Percentiles rank a stretch among this genome's conserved stretches.
phyloP scores from a whole-genome alignment of 2,888 invertebrate genomes.

The Pheosia gnoma region DNA sequence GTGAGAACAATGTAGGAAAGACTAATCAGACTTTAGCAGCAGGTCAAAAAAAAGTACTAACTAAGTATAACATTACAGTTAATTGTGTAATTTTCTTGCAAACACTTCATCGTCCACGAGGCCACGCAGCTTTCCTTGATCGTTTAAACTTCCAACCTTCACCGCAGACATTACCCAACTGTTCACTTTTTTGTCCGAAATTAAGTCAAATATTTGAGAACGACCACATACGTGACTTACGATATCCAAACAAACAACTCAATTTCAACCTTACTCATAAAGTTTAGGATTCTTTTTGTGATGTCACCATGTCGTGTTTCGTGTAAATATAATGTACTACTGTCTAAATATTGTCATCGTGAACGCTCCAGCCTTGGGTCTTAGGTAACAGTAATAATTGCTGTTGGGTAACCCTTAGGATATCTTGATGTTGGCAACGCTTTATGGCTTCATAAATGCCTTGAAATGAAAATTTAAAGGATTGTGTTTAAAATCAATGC shows the following conservation, averaged over 20 bases:
- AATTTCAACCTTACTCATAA: neutral
- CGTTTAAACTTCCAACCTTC: neutral
- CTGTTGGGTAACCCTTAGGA: neutral
- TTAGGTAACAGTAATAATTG: neutral
- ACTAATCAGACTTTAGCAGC: too few species aligned
- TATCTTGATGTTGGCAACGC: neutral
- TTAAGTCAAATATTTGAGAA: constrained; percentile 4
- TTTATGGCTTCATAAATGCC: neutral
- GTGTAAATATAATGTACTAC: neutral
- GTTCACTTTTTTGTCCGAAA: neutral
- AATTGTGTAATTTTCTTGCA: neutral
- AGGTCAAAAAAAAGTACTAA: too few species aligned
- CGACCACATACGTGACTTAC: neutral
- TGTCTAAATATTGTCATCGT: constrained; percentile 7
- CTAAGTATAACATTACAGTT: too few species aligned
- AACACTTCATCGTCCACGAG: neutral
- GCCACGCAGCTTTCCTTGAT: neutral
- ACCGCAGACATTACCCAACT: neutral
- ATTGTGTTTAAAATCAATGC: neutral
- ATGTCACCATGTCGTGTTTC: neutral
- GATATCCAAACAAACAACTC: neutral
- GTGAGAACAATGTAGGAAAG: too few species aligned
- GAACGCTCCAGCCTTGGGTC: neutral
- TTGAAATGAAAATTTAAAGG: neutral
- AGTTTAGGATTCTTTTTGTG: neutral